A percentile compares a stretch with the other conserved stretches of the same genome.
Conservation (phyloP, 2,888 invertebrate genomes). For the Drosophila fulvimacula region DNA sequence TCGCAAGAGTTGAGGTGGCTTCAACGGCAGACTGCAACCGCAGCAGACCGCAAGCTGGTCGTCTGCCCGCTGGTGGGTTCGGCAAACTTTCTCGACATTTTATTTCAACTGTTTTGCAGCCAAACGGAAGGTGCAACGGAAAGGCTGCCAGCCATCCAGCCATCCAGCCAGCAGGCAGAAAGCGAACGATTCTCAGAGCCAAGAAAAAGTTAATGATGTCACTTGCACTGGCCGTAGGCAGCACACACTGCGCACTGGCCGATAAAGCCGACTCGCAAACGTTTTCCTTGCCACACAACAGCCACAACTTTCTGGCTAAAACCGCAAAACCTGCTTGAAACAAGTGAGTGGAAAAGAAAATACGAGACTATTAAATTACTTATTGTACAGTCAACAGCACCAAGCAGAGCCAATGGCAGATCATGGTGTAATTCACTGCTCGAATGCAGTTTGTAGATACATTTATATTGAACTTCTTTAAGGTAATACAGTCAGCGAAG, state of each 20-base stretch:
- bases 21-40: conserved; percentile 27
- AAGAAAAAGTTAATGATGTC: conserved; percentile 79
- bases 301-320: conserved; percentile 13
- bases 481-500: too few relatives aligned
- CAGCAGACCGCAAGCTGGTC: conserved; percentile 57
- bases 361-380: conserved; percentile 41
- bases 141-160: conserved; percentile 27
- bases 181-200: conserved; percentile 17
- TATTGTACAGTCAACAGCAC: conserved; percentile 1
- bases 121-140: conserved; percentile 43
- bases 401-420: neutral
- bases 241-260: conserved; percentile 17
- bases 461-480: neutral
- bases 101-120: conserved; percentile 43
- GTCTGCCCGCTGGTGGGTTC: conserved; percentile 35
- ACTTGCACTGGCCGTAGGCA: conserved; percentile 70
- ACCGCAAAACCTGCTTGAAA: conserved; percentile 16
- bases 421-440: neutral
- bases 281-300: neutral
- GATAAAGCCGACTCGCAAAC: conserved; percentile 17
- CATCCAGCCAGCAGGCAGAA: neutral
- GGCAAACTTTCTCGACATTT: conserved; percentile 67
- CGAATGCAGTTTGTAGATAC: conserved; percentile 8
- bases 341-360: conserved; percentile 16
- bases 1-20: neutral